A percentile compares a stretch with the other conserved stretches of the same genome.
These are phyloP conservation scores for Drosophila micromelanica DNA, from an alignment of 1,140 invertebrate genomes.

Conservation along the genomic window DNA sequence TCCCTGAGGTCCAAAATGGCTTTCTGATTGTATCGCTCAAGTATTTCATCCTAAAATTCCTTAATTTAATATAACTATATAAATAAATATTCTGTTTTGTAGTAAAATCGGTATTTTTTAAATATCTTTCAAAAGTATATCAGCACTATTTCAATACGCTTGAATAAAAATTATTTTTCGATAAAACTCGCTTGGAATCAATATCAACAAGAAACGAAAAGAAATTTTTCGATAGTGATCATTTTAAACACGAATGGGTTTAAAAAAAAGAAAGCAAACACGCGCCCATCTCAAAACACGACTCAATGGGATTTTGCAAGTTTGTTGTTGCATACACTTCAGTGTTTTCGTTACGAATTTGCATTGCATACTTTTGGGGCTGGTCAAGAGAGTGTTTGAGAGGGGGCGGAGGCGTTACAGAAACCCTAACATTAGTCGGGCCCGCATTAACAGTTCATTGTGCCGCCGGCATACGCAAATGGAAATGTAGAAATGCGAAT, in stretches of 20 bases:
- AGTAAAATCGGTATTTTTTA: too few relatives aligned
- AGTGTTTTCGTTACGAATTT: constrained; percentile 14
- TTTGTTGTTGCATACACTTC: constrained; percentile 30
- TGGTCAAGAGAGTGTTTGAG: not conserved
- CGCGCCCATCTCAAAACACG: constrained; percentile 1
- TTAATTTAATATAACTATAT: too few relatives aligned
- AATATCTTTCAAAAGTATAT: too few relatives aligned
- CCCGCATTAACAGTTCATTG: constrained; percentile 61
- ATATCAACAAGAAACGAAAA: too few relatives aligned
- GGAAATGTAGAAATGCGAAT: constrained; percentile 43
- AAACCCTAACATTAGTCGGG: not conserved
- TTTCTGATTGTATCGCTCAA: too few relatives aligned
- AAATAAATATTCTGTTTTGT: too few relatives aligned
- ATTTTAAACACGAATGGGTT: not conserved
- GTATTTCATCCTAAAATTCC: too few relatives aligned
- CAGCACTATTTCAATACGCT: too few relatives aligned
- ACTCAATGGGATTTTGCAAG: not conserved
- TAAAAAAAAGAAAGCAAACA: not conserved
- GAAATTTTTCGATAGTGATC: not conserved
- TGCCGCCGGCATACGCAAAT: constrained; percentile 41
- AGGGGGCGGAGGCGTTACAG: not conserved
- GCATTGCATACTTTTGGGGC: constrained; percentile 37
- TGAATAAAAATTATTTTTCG: too few relatives aligned
- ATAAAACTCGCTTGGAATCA: too few relatives aligned
- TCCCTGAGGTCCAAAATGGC: too few relatives aligned